These are phyloP conservation scores for Leptopilina drosophilae DNA, from an alignment of 2,888 invertebrate genomes.

Conservation along the genomic window DNA sequence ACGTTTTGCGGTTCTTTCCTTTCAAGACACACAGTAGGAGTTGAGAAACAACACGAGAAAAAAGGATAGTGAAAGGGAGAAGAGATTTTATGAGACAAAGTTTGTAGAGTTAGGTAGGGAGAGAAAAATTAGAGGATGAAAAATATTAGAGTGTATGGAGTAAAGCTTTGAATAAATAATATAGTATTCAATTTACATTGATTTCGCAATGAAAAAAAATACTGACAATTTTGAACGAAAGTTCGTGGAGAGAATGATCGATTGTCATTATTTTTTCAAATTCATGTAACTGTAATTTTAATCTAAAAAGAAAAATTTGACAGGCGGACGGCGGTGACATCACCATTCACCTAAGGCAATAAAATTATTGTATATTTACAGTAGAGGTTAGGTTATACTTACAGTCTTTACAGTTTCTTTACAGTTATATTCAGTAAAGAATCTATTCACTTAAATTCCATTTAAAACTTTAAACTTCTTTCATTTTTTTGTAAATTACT, in stretches of 20 bases:
- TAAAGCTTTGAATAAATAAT: not conserved
- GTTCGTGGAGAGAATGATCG: not conserved
- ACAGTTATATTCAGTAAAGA: too few species aligned
- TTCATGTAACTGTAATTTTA: too few species aligned
- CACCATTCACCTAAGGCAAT: too few species aligned
- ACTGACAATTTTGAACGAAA: not conserved
- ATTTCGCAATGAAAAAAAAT: not conserved
- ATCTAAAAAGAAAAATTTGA: too few species aligned
- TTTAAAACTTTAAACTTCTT: too few species aligned
- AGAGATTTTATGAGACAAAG: conserved; percentile 21
- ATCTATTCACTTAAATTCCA: too few species aligned
- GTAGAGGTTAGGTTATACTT: too few species aligned
- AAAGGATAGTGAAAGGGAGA: not conserved
- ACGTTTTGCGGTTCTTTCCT: conserved; percentile 10
- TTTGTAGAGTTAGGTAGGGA: not conserved
- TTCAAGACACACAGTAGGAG: conserved; percentile 8
- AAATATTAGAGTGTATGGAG: conserved; percentile 5
- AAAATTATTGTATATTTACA: too few species aligned
- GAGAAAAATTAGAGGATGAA: conserved; percentile 21
- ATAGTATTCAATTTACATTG: not conserved
- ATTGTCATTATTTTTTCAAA: too few species aligned
- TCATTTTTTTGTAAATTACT: too few species aligned
- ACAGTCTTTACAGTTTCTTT: too few species aligned
- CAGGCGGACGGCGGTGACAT: too few species aligned
- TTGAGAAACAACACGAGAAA: conserved; percentile 12